Base-by-base conservation (phyloP, 2,113 vertebrate genomes). In the Pachyramphus minor region DNA sequence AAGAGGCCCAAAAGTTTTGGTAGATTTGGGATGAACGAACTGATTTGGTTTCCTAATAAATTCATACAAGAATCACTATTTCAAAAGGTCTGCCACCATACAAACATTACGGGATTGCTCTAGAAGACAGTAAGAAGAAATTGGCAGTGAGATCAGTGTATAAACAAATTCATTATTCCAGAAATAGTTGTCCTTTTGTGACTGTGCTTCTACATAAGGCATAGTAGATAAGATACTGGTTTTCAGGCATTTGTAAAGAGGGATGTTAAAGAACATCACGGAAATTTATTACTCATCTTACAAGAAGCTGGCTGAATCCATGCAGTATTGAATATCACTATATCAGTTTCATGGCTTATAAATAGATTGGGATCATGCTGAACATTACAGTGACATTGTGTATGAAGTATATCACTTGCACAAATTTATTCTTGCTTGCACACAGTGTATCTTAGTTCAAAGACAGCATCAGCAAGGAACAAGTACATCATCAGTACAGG, bases 341-440 rank as follows among this genome's bases (percentile, higher is more conserved):
- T 7, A 90, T 88, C 87, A 76, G 21, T 85, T 97, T 80, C 78
- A 91, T 13, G 75, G 87, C 67, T 67, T 89, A 87, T 49, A 87
- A 87, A 89, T 47, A 68, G 87, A 82, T 27, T 23, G 44, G 67
- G 62, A 87, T 73, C 44, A 37, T 0, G 4, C 37, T 22, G n/a
- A 72, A 72, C 37, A 82, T 79, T 31, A 60, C 8, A 76, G 58
- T 47, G 52, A 85, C 71, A 58, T 5, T 22, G 2, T 7, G 24
- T 28, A 44, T 41, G 24, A 79, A 42, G 28, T 9, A 3, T 3
- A 73, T 23, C 55, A 73, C 33, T 27, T 10, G 6, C 79, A 73
- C 20, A 66, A 25, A 83, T 86, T 79, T 76, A 66, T 79, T 69
- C 41, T 31, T 53, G 53, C 49, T 58, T 53, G 59, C 19, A 44